A percentile compares a stretch with the other conserved stretches of the same genome.
Conservation (phyloP, 1,140 invertebrate species). For the Heliconius melpomene region DNA sequence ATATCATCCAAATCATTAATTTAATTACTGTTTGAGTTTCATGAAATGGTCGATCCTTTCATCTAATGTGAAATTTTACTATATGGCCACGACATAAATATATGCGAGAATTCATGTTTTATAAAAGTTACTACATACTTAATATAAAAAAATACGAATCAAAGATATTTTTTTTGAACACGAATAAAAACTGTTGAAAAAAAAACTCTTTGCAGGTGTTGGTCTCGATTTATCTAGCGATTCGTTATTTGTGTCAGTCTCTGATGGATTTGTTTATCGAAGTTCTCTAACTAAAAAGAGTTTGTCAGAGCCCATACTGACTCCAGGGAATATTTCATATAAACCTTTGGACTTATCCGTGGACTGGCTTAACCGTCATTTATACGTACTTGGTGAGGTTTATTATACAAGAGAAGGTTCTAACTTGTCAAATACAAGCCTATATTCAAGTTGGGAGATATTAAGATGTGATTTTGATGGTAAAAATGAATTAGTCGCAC, state of each 20-base stretch:
- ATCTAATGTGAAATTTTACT: no score
- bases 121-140: no score
- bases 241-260: conserved; percentile 88
- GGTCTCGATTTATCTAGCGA: conserved; percentile 87
- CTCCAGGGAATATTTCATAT: conserved; percentile 82
- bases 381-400: conserved; percentile 89
- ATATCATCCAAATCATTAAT: no score
- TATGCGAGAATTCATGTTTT: no score
- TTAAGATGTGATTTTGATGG: conserved; percentile 88
- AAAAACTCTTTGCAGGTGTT: conserved; percentile 82
- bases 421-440: conserved; percentile 48
- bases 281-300: conserved; percentile 69
- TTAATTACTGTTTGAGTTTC: no score
- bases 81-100: no score
- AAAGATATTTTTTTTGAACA: no score
- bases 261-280: conserved; percentile 83
- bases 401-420: conserved; percentile 75
- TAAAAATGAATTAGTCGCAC: conserved; percentile 84
- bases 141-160: no score
- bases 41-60: no score
- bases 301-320: conserved; percentile 79
- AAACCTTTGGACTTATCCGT: conserved; percentile 87
- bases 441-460: conserved; percentile 84
- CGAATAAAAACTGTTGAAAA: no score
- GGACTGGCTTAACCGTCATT: conserved; percentile 92